phyloP scores from a whole-genome alignment of 2,797 vertebrate genomes.

The Iguana delicatissima region DNA sequence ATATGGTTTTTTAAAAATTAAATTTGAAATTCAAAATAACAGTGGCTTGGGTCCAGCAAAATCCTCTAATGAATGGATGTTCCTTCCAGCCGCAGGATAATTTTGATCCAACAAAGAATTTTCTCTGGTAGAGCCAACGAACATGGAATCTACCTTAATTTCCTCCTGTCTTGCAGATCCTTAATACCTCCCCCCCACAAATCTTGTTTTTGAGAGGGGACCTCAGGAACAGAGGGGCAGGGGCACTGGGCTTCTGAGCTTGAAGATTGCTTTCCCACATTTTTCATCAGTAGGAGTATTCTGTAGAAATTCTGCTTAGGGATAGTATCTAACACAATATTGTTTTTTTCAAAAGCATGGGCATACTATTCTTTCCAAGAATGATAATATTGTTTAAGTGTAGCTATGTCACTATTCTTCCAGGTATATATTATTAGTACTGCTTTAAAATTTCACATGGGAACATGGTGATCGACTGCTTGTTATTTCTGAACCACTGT shows the following conservation, averaged over 20 bases:
- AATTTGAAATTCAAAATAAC: not conserved
- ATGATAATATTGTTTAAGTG: not conserved
- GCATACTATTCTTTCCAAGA: not conserved
- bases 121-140: too few relatives aligned
- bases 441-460: too few relatives aligned
- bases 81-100: not conserved
- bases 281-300: too few relatives aligned
- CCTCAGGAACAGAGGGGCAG: too few relatives aligned
- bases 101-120: not conserved
- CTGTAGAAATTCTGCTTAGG: not conserved
- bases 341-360: not conserved
- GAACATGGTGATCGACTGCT: not conserved
- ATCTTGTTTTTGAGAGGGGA: too few relatives aligned
- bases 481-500: not conserved
- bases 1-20: not conserved
- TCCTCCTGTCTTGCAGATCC: too few relatives aligned
- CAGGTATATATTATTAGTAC: not conserved
- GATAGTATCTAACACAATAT: not conserved
- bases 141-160: too few relatives aligned
- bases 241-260: too few relatives aligned
- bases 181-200: too few relatives aligned
- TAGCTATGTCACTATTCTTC: not conserved
- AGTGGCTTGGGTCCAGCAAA: not conserved
- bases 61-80: not conserved
- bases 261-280: too few relatives aligned